phyloP scores from a whole-genome alignment of 2,888 invertebrate genomes.

The Norana najaformis region DNA sequence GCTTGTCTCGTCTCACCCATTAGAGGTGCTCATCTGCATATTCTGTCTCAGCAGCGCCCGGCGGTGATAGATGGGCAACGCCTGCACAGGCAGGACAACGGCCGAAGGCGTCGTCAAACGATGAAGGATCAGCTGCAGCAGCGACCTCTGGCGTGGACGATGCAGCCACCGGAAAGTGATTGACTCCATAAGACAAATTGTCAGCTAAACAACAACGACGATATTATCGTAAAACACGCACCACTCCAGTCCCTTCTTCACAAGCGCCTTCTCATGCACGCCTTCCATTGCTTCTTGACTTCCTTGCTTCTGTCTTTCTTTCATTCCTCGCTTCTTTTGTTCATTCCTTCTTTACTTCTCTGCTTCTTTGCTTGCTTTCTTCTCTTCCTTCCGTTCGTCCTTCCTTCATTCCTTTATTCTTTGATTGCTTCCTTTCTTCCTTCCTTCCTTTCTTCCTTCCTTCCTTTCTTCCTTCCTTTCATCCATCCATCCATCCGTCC shows the following conservation, averaged over 20 bases:
- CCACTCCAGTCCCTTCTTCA: background rate
- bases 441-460: no score
- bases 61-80: background rate
- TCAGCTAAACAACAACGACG: background rate
- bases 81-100: background rate
- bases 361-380: no score
- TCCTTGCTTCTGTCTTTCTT: no score
- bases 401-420: no score
- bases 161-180: background rate
- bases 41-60: background rate
- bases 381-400: no score
- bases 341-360: no score
- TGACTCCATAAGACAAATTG: constrained; percentile 13
- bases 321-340: no score
- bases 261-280: background rate
- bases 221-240: background rate
- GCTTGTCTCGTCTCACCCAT: background rate
- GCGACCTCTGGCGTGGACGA: background rate
- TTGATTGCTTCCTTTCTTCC: no score
- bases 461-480: no score
- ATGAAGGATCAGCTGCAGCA: background rate
- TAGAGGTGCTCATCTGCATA: background rate
- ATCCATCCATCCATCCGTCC: no score
- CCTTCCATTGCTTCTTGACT: no score
- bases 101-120: background rate